These are phyloP conservation scores for Neoitamus cyanurus DNA, from an alignment of 2,888 invertebrate genomes.

Conservation along the genomic window DNA sequence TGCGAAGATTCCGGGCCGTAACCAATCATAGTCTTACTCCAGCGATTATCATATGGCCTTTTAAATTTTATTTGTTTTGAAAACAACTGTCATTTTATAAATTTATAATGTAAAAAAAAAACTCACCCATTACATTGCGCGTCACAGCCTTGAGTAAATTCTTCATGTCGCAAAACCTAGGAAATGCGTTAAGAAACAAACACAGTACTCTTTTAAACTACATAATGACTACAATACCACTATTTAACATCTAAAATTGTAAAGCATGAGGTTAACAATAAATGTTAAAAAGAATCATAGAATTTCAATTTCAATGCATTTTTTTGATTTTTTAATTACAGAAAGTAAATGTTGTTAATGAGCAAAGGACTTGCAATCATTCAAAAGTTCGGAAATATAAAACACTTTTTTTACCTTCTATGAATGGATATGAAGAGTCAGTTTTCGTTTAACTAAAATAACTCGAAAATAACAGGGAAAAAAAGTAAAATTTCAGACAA, in stretches of 20 bases:
- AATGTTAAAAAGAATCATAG: too few species aligned
- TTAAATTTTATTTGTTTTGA: background rate
- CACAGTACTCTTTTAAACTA: too few species aligned
- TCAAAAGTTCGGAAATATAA: background rate
- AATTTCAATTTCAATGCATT: too few species aligned
- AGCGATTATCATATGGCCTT: conserved; percentile 96
- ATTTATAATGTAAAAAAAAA: background rate
- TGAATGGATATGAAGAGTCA: background rate
- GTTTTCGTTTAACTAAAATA: background rate
- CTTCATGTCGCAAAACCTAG: conserved; percentile 94
- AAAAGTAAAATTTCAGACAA: background rate
- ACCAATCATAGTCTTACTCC: conserved; percentile 99
- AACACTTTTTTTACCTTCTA: background rate
- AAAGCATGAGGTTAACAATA: too few species aligned
- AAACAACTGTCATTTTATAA: background rate
- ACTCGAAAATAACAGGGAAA: background rate
- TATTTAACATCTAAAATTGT: too few species aligned
- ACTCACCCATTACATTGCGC: conserved; percentile 95
- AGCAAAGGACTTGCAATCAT: too few species aligned
- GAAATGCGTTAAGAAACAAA: background rate
- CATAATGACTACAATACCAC: too few species aligned
- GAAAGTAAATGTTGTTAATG: too few species aligned
- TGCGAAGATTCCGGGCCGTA: conserved; percentile 95
- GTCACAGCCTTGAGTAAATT: conserved; percentile 96
- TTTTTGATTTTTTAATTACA: too few species aligned